phyloP scores from a whole-genome alignment of 2,113 vertebrate genomes.

The Calyptommatus sinebrachiatus region DNA sequence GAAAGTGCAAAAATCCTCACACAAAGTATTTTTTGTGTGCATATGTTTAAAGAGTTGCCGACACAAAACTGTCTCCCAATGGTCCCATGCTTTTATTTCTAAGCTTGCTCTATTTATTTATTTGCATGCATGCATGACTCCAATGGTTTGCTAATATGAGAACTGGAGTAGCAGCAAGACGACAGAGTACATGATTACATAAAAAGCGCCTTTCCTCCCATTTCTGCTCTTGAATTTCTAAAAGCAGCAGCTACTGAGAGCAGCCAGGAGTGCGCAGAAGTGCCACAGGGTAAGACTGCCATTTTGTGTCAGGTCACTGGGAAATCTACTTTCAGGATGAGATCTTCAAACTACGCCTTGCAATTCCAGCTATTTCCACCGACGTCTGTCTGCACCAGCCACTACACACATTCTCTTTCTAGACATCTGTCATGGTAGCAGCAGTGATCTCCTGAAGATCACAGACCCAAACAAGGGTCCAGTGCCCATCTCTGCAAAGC shows the following conservation, averaged over 20 bases:
- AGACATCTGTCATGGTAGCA: neutral
- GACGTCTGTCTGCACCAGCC: no score
- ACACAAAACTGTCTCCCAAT: neutral
- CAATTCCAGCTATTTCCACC: no score
- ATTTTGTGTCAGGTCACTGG: no score
- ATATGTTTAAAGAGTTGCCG: neutral
- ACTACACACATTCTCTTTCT: neutral
- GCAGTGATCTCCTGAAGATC: neutral
- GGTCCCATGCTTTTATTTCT: neutral
- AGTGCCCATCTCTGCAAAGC: no score
- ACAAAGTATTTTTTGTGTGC: neutral
- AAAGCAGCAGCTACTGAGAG: no score
- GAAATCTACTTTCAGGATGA: no score
- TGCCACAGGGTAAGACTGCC: no score
- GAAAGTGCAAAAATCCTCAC: neutral
- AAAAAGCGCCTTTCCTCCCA: neutral
- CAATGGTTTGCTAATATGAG: neutral
- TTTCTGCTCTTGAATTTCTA: neutral
- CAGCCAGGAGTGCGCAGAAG: no score
- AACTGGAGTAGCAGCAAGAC: neutral
- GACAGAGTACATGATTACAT: neutral
- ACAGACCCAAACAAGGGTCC: neutral
- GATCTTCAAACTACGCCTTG: no score
- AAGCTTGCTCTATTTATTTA: neutral
- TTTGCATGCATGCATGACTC: neutral